Conservation (phyloP, 1,140 invertebrate species). For the Achroia grisella region DNA sequence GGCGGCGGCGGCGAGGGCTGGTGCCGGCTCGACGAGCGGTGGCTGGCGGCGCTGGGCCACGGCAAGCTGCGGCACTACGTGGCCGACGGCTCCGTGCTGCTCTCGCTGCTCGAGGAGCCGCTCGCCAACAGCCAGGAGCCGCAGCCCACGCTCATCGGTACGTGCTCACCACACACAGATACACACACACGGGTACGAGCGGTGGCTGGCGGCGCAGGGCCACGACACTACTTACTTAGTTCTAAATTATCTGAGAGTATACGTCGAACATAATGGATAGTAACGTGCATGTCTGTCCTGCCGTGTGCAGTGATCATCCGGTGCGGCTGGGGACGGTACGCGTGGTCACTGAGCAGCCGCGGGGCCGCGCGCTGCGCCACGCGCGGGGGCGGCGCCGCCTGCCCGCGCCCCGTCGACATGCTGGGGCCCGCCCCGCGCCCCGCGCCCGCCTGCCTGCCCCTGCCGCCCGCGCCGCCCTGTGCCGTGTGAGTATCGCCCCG, state of each 20-base stretch:
- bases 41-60: conserved; percentile 85
- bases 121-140: conserved; percentile 87
- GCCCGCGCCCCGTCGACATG: conserved; percentile 52
- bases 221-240: too few relatives aligned
- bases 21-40: conserved; percentile 91
- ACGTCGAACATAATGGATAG: too few relatives aligned
- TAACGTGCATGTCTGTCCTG: too few relatives aligned
- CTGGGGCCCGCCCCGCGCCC: too few relatives aligned
- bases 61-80: conserved; percentile 88
- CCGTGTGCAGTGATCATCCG: conserved; percentile 83
- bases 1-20: conserved; percentile 87
- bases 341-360: conserved; percentile 93
- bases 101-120: conserved; percentile 93
- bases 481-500: conserved; percentile 37
- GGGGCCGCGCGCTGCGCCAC: conserved; percentile 82
- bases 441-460: too few relatives aligned
- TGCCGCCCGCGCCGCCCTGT: neutral
- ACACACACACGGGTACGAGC: too few relatives aligned
- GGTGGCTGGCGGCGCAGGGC: too few relatives aligned
- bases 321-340: conserved; percentile 93
- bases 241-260: too few relatives aligned
- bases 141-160: conserved; percentile 81
- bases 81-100: conserved; percentile 89
- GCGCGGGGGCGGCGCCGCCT: conserved; percentile 36
- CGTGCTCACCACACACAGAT: conserved; percentile 7